Percentiles rank a stretch among this genome's conserved stretches.
Evolutionary conservation across 1,140 invertebrate species (phyloP).

Genomic region (Drosophila lini): DNA sequence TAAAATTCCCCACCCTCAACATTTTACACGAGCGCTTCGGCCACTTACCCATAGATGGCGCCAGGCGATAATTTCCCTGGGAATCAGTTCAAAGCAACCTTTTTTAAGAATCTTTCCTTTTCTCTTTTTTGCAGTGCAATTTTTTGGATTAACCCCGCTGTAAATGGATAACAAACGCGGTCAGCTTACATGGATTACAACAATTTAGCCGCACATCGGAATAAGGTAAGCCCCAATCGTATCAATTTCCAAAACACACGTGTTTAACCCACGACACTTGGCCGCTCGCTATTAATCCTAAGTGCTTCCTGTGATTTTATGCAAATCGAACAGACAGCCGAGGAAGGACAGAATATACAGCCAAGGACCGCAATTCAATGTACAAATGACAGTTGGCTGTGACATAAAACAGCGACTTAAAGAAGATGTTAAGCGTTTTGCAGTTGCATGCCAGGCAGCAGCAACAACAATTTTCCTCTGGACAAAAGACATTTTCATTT

Average conservation of each 20-base stretch:
- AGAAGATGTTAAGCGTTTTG: conserved; percentile 66
- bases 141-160: conserved; percentile 40
- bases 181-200: conserved; percentile 57
- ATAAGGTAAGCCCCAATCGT: conserved; percentile 59
- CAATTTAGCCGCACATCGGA: conserved; percentile 20
- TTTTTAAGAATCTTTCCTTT: not conserved
- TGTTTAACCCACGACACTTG: conserved; percentile 48
- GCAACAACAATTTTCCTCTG: conserved; percentile 59
- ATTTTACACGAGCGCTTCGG: conserved; percentile 23
- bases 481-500: conserved; percentile 80
- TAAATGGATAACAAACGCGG: conserved; percentile 40
- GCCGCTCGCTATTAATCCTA: conserved; percentile 74
- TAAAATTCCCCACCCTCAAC: not conserved
- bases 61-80: conserved; percentile 8
- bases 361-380: conserved; percentile 61
- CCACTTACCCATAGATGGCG: conserved; percentile 2
- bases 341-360: conserved; percentile 4
- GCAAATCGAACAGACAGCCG: conserved; percentile 70
- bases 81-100: not conserved
- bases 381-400: conserved; percentile 82
- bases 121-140: conserved; percentile 42
- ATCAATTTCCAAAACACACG: conserved; percentile 31
- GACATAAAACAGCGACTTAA: conserved; percentile 78
- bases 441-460: conserved; percentile 64
- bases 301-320: conserved; percentile 83